phyloP scores from a whole-genome alignment of 2,888 invertebrate genomes.

The Kuschelorhynchus macadamiae region DNA sequence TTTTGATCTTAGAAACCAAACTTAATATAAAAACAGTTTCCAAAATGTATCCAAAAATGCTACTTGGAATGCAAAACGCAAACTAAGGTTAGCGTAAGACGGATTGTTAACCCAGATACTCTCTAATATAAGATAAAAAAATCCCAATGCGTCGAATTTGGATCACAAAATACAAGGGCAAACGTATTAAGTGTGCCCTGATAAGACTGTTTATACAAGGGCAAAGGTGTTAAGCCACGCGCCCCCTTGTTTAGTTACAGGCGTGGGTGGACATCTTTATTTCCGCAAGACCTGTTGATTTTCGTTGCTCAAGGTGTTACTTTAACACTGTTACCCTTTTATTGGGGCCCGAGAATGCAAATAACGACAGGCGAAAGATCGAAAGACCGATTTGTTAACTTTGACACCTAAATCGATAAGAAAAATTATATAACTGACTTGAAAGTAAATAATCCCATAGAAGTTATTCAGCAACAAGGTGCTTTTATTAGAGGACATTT shows the following conservation, averaged over 20 bases:
- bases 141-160: constrained; percentile 10
- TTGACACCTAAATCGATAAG: constrained; percentile 34
- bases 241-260: constrained; percentile 55
- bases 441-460: too few species aligned
- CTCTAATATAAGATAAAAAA: neutral
- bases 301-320: constrained; percentile 55
- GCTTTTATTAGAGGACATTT: too few species aligned
- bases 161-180: constrained; percentile 32
- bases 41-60: too few species aligned
- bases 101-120: neutral
- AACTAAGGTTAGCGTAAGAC: too few species aligned
- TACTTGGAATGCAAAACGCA: too few species aligned
- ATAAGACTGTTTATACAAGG: constrained; percentile 40
- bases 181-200: constrained; percentile 34
- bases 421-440: constrained; percentile 5
- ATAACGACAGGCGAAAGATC: constrained; percentile 46
- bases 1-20: too few species aligned
- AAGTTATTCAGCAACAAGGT: constrained; percentile 1
- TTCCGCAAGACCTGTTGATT: constrained; percentile 59
- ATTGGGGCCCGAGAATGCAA: constrained; percentile 40
- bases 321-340: constrained; percentile 44
- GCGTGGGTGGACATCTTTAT: constrained; percentile 60
- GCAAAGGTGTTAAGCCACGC: constrained; percentile 55
- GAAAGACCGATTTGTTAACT: constrained; percentile 40
- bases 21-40: too few species aligned